Evolutionary conservation across 1,140 invertebrate genomes (phyloP).

Genomic region (Holcopasites calliopsidis): DNA sequence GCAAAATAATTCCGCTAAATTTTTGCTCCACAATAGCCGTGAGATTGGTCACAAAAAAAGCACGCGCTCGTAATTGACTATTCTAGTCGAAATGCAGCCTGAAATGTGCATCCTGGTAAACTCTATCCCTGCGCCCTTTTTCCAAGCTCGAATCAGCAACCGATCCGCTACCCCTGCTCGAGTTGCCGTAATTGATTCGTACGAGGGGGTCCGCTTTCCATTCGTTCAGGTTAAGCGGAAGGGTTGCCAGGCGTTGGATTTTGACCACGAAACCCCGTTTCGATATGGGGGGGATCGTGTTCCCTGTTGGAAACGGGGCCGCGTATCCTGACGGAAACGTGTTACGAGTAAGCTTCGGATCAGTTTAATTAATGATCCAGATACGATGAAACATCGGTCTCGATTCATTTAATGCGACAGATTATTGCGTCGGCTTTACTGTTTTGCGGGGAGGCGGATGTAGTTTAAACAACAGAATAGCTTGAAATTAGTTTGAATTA

Average conservation of each 20-base stretch:
- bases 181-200: conserved; percentile 30
- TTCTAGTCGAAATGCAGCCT: conserved; percentile 41
- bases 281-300: not conserved
- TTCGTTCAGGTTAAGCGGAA: not conserved
- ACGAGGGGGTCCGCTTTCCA: conserved; percentile 9
- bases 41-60: conserved; percentile 27
- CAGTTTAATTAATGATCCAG: conserved; percentile 12
- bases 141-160: not conserved
- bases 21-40: conserved; percentile 54
- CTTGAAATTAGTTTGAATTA: too few relatives aligned
- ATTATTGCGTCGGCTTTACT: not conserved
- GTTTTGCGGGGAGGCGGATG: not conserved
- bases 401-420: not conserved
- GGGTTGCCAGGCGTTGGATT: conserved; percentile 12
- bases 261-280: conserved; percentile 23
- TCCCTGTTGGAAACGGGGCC: not conserved
- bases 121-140: not conserved
- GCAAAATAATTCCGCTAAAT: conserved; percentile 67
- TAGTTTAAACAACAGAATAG: too few relatives aligned
- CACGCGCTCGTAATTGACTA: conserved; percentile 61
- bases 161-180: not conserved
- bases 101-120: conserved; percentile 39
- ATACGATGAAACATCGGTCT: not conserved
- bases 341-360: not conserved
- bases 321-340: not conserved